Evolutionary conservation across 1,140 invertebrate species (phyloP), one percentile per base, ranked within the genome.

Genomic region (Muscidifurax raptorellus): DNA sequence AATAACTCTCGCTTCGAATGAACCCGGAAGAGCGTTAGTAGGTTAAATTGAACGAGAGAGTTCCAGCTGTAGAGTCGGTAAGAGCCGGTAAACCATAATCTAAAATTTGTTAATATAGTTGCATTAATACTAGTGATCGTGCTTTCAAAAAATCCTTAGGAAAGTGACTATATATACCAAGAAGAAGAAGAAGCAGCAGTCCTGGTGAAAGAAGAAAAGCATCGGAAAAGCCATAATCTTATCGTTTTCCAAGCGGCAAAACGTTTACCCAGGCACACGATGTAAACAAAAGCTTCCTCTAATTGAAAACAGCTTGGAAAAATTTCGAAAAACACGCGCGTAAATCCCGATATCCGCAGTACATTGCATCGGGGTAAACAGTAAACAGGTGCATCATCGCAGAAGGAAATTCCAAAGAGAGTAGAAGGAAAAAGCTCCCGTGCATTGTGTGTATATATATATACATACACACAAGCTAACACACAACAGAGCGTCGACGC

Each of bases 81-180:
- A 76, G 44, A 87, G 83, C 69, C 86, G 12, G 72, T 40, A 69
- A 69, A 69, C 15, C 5, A 22, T 2, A 6, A n/a, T n/a, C 22
- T 59, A 59, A n/a, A 59, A 59, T 22, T 6, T 7, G 1, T 22
- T n/a, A n/a, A 59, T 15, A 47, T 47, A 47, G 15, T 3, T 15
- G 13, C 44, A 2, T 47, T n/a, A n/a, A n/a, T n/a, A n/a, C n/a
- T n/a, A n/a, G n/a, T n/a, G n/a, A 47, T 6, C 36, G 32, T 6
- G 32, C 32, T 32, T 32, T 32, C 5, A 78, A 66, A 75, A 88
- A 82, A 36, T 79, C 82, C 69, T 77, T 77, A 67, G 82, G 80
- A 81, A 88, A 87, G 88, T 88, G 87, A 89, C 85, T 90, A 88
- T 86, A 88, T 85, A 83, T 86, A 6, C 22, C 2, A 18, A 36